A percentile compares a stretch with the other conserved stretches of the same genome.
These are phyloP conservation scores for Cephus pygmeus DNA, from an alignment of 2,888 invertebrate genomes.

Conservation along the genomic window DNA sequence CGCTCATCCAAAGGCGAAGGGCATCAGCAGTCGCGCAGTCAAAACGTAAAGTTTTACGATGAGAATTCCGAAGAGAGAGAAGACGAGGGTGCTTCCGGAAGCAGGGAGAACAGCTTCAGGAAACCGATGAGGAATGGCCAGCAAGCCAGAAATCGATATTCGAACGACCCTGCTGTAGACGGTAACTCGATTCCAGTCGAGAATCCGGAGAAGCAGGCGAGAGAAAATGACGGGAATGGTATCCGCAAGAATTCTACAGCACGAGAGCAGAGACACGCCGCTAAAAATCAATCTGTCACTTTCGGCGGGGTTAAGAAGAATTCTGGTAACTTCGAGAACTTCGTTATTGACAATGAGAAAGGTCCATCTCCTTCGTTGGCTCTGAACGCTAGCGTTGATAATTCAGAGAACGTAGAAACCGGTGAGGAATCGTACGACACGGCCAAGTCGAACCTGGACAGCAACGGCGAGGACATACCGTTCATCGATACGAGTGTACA, in stretches of 20 bases:
- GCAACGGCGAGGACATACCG: constrained; percentile 30
- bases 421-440: not conserved
- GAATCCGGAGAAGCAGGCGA: not conserved
- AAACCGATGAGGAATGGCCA: not conserved
- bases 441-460: constrained; percentile 16
- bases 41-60: not conserved
- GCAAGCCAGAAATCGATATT: not conserved
- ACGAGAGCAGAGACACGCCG: not conserved
- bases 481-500: constrained; percentile 28
- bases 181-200: not conserved
- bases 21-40: not conserved
- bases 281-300: not conserved
- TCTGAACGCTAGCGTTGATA: not conserved
- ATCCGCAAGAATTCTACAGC: not conserved
- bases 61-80: not conserved
- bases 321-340: not conserved
- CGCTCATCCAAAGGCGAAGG: not conserved
- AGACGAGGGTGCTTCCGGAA: not conserved
- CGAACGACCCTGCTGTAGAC: not conserved
- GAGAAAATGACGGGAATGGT: not conserved
- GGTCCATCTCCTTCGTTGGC: not conserved
- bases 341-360: not conserved
- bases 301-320: not conserved
- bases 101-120: not conserved
- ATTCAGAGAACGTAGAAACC: not conserved